Conservation (phyloP, 2,888 invertebrate genomes). For the Drosophila borborema region DNA sequence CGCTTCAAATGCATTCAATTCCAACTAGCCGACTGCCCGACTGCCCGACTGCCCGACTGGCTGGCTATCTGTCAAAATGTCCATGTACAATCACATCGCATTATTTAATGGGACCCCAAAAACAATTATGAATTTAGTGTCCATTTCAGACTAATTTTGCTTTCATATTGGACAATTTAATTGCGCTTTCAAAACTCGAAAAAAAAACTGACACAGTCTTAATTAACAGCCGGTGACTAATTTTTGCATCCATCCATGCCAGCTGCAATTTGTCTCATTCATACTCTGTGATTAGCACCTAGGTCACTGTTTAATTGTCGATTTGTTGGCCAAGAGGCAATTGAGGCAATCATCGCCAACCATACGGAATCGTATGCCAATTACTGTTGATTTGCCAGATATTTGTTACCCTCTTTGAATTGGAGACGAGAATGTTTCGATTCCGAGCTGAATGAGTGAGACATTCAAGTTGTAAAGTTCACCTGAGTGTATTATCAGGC, state of each 20-base stretch:
- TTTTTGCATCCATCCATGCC: conserved; percentile 11
- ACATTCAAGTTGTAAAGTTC: not conserved
- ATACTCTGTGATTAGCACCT: conserved; percentile 53
- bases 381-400: not conserved
- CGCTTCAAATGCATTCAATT: conserved; percentile 32
- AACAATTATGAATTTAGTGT: conserved; percentile 29
- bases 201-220: not conserved
- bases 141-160: conserved; percentile 30
- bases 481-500: not conserved
- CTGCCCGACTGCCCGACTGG: not conserved
- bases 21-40: conserved; percentile 43
- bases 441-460: not conserved
- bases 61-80: conserved; percentile 24
- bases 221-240: conserved; percentile 7
- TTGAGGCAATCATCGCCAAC: not conserved
- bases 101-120: conserved; percentile 63
- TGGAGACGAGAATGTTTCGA: not conserved
- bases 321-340: conserved; percentile 46
- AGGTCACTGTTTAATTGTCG: conserved; percentile 29
- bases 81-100: conserved; percentile 53
- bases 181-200: conserved; percentile 31
- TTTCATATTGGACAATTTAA: conserved; percentile 32
- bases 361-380: not conserved
- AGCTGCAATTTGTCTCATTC: conserved; percentile 18
- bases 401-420: too few relatives aligned